Evolutionary conservation across 2,113 vertebrate species (phyloP).

Genomic region (mouse (Mus musculus)): GRCm39 chr6:79873001-79873500

Average conservation of each 20-base stretch:
- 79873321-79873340: neutral
- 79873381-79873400: neutral
- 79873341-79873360: neutral
- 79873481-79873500: neutral
- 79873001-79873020: neutral
- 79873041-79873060: neutral
- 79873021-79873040: neutral
- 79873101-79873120: neutral
- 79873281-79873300: neutral
- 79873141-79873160: neutral
- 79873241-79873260: neutral
- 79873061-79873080: neutral
- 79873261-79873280: neutral
- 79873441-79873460: neutral
- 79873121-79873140: neutral
- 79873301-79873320: neutral
- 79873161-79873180: neutral
- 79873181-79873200: neutral
- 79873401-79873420: neutral
- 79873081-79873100: conserved; percentile 14
- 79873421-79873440: neutral
- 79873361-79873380: too few species aligned
- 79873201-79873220: neutral
- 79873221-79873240: neutral
- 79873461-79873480: neutral